Percentiles rank a stretch among this genome's conserved stretches.
Evolutionary conservation across 2,888 invertebrate species (phyloP).

Genomic region (Parnassius smintheus): DNA sequence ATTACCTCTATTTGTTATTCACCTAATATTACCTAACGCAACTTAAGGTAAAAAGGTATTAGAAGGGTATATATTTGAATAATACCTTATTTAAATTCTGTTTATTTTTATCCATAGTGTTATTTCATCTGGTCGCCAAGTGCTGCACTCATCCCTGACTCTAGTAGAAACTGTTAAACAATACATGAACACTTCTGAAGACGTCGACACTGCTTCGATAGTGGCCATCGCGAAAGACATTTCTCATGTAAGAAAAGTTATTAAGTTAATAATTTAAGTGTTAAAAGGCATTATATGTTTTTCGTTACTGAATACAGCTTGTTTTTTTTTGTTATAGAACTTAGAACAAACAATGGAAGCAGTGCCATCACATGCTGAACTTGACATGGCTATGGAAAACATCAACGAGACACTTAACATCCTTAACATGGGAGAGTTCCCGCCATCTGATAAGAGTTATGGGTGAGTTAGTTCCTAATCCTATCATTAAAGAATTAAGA

Average conservation of each 20-base stretch:
- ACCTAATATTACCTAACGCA: too few relatives aligned
- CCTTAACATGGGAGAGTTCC: slow-evolving; percentile 88
- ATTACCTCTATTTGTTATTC: too few relatives aligned
- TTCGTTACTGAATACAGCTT: too few relatives aligned
- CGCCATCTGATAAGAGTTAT: slow-evolving; percentile 86
- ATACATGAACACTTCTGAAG: slow-evolving; percentile 85
- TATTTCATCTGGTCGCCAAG: slow-evolving; percentile 88
- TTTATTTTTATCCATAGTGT: slow-evolving; percentile 63
- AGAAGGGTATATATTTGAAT: too few relatives aligned
- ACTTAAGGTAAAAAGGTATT: too few relatives aligned
- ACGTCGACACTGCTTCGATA: slow-evolving; percentile 81
- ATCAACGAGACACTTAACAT: slow-evolving; percentile 89
- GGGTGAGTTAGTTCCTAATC: slow-evolving; percentile 60
- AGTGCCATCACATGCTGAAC: slow-evolving; percentile 95
- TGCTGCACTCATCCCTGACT: slow-evolving; percentile 87
- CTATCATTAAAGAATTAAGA: not conserved
- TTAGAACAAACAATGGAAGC: slow-evolving; percentile 86
- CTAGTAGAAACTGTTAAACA: slow-evolving; percentile 91
- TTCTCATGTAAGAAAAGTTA: slow-evolving; percentile 54
- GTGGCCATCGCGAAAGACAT: slow-evolving; percentile 89
- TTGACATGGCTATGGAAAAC: slow-evolving; percentile 92
- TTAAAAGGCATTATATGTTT: too few relatives aligned
- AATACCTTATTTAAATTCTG: too few relatives aligned
- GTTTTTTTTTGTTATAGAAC: slow-evolving; percentile 57
- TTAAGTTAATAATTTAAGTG: not conserved